Conservation (phyloP, 30 jellyfish, hydroid and myxozoan genomes). For the Chrysaora quinquecirrha region DNA sequence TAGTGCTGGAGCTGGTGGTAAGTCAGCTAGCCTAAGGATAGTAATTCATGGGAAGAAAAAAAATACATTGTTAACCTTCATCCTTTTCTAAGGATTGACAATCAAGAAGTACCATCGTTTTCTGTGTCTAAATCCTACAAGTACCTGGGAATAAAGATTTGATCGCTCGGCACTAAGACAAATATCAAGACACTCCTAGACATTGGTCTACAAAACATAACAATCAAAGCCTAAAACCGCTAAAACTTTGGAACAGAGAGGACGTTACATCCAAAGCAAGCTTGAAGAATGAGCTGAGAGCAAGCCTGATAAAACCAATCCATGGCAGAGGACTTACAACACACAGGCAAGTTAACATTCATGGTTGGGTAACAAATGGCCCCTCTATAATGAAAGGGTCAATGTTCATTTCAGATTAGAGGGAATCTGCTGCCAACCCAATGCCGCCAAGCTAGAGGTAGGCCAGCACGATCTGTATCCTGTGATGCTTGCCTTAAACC, state of each 20-base stretch:
- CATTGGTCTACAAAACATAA: not conserved
- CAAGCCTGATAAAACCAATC: conserved; percentile 4
- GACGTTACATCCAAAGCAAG: not conserved
- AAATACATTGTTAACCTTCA: not conserved
- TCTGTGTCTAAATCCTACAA: not conserved
- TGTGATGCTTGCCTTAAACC: not conserved
- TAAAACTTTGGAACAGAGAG: not conserved
- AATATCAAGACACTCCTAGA: not conserved
- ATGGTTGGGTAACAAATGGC: not conserved
- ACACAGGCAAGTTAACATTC: not conserved
- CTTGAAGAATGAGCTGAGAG: not conserved
- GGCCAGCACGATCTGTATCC: not conserved
- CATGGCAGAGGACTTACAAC: not conserved
- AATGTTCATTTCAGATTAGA: not conserved
- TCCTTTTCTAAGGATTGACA: not conserved
- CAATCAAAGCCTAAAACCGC: not conserved
- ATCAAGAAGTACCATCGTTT: not conserved
- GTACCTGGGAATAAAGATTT: not conserved
- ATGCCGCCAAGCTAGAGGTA: not conserved
- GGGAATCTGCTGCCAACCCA: not conserved
- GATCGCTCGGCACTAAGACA: not conserved
- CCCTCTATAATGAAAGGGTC: not conserved
- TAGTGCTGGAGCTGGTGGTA: conserved; percentile 17
- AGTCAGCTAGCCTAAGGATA: no score
- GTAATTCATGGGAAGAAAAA: not conserved